These are phyloP conservation scores for Shinisaurus crocodilurus DNA, from an alignment of 2,113 vertebrate genomes.

Conservation along the genomic window DNA sequence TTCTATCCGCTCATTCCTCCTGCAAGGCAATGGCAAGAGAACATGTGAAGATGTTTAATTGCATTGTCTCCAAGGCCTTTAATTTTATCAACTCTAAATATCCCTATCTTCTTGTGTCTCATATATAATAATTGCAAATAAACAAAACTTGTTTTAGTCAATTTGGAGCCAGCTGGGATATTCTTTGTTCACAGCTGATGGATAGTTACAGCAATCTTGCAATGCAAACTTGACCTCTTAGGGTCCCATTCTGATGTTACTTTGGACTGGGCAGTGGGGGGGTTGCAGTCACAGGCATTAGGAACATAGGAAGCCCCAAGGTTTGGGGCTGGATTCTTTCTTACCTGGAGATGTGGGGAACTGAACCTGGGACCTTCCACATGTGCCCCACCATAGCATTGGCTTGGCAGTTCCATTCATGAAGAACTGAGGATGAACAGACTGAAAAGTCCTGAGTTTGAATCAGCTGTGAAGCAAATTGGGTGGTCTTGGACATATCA, in stretches of 20 bases:
- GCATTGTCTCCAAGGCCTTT: not conserved
- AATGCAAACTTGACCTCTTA: not conserved
- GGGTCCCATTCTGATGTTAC: not conserved
- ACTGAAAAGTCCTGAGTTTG: too few relatives aligned
- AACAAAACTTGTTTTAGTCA: not conserved
- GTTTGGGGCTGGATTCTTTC: too few relatives aligned
- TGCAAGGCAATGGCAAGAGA: not conserved
- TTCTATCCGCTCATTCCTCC: not conserved
- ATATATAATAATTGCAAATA: accelerated
- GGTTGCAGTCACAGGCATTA: too few relatives aligned
- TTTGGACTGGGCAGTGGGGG: not conserved
- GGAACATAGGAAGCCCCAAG: too few relatives aligned
- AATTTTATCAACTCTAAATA: not conserved
- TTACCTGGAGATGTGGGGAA: too few relatives aligned
- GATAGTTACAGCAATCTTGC: not conserved
- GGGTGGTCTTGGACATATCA: not conserved
- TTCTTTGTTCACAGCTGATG: not conserved
- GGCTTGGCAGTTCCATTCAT: too few relatives aligned
- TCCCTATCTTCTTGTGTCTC: not conserved
- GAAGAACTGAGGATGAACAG: too few relatives aligned
- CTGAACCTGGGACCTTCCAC: too few relatives aligned
- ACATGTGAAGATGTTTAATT: not conserved
- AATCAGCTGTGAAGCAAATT: not conserved
- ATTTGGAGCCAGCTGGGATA: not conserved
- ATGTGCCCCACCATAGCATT: too few relatives aligned